Evolutionary conservation across 2,888 invertebrate genomes (phyloP), one percentile per base, ranked within the genome.

Genomic region (Melitaea athalia): DNA sequence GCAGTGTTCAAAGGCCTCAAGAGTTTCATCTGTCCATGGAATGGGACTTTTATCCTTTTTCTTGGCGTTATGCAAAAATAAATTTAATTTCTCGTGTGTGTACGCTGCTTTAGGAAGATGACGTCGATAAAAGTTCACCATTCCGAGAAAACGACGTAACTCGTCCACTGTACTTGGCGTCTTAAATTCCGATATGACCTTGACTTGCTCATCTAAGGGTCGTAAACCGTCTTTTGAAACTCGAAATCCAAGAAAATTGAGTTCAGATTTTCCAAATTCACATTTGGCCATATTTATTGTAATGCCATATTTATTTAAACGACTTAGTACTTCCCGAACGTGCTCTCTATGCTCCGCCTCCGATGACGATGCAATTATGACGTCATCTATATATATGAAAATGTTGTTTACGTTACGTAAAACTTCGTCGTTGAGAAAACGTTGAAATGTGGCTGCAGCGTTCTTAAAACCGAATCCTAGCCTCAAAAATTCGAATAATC

Each of bases 121-220:
- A 14, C 47, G 17, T 53, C 74, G 57, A 49, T 76, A 76, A 63
- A 74, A 77, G 64, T 75, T 75, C 0, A 74, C 5, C 73, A 76
- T 76, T 11, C 77, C 77, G 12, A 75, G 24, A 57, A 76, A 78
- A 8, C 77, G 31, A 0, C 74, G 53, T 0, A 78, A 38, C 38
- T 68, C 33, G 17, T 66, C 63, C 7, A 66, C 57, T 11, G 55
- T 69, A 57, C 43, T 70, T 0, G 73, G 77, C 11, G 64, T 74
- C 1, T 77, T 77, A 11, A 31, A 70, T 4, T 72, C 38, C 0
- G 57, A 15, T n/a, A 70, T 69, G 8, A 63, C 65, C 31, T 69
- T 17, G 14, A 67, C 67, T 38, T 67, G 64, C 43, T 63, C 62
- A 10, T 64, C 47, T 0, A 59, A 10, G 2, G 68, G 72, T 33